Percentiles rank a stretch among this genome's conserved stretches.
These are phyloP conservation scores for Philonicus albiceps DNA, from an alignment of 2,888 invertebrate species.

Conservation along the genomic window DNA sequence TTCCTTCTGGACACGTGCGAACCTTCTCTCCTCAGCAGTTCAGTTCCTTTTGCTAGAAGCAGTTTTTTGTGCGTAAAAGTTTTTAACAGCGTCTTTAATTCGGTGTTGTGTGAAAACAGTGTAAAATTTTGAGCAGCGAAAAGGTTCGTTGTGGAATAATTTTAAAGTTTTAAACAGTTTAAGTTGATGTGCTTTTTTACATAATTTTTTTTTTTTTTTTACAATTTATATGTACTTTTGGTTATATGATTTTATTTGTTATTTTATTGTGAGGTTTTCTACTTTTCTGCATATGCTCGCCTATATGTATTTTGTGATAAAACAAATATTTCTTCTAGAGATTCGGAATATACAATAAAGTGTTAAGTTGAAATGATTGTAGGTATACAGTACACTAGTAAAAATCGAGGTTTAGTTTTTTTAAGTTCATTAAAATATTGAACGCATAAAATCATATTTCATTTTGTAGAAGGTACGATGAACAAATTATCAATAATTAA, in stretches of 20 bases:
- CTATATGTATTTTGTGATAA: neutral
- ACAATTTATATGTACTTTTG: neutral
- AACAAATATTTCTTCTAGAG: neutral
- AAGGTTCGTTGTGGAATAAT: neutral
- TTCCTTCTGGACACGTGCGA: constrained; percentile 50
- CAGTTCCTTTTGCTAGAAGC: constrained; percentile 15
- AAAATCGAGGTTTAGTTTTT: no score
- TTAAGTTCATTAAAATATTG: no score
- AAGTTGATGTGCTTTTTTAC: neutral
- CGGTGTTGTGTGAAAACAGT: neutral
- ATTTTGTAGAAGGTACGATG: no score
- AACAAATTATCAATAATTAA: no score
- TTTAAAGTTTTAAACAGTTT: neutral
- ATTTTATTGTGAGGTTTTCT: neutral
- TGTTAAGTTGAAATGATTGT: neutral
- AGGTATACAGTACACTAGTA: neutral
- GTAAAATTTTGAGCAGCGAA: neutral
- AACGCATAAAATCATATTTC: no score
- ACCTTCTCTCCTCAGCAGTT: constrained; percentile 43
- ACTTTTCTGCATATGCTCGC: neutral
- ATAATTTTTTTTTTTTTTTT: neutral
- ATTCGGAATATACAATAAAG: neutral
- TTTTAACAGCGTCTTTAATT: neutral
- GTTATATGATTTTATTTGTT: neutral
- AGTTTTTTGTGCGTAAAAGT: neutral